phyloP scores from a whole-genome alignment of 2,113 vertebrate species.

The Heteronetta atricapilla region DNA sequence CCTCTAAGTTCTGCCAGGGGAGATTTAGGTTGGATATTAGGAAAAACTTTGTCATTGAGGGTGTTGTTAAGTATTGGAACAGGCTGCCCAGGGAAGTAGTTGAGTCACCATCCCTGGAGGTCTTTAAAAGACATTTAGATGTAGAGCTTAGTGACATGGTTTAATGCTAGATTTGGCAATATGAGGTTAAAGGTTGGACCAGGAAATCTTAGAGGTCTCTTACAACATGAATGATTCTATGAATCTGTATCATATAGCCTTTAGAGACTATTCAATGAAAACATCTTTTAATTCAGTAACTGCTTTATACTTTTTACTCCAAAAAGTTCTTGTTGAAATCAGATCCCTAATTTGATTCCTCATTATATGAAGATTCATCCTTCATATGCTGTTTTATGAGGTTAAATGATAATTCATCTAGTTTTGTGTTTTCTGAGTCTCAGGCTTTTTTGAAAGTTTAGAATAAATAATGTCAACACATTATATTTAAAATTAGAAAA shows the following conservation, averaged over 20 bases:
- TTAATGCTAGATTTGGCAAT: no score
- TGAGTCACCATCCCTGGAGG: no score
- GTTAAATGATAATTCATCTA: not conserved
- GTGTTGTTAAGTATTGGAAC: no score
- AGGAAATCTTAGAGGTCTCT: no score
- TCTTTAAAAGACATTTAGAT: no score
- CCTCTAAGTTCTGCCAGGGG: no score
- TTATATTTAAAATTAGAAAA: not conserved
- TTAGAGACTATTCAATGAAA: not conserved
- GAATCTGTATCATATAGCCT: not conserved
- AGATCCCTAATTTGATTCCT: not conserved
- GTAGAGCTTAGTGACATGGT: no score
- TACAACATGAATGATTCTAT: no score
- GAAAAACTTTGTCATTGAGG: no score
- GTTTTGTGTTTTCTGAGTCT: not conserved
- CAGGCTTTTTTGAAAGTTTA: not conserved
- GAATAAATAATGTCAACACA: not conserved
- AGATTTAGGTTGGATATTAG: no score
- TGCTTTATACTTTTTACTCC: not conserved
- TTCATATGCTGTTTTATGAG: not conserved
- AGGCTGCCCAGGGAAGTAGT: no score
- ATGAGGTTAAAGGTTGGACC: no score
- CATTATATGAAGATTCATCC: not conserved
- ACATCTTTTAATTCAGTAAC: not conserved
- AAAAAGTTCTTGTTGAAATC: not conserved